A percentile compares a stretch with the other conserved stretches of the same genome.
Evolutionary conservation across 2,797 vertebrate species (phyloP).

Genomic region (Gouania willdenowi): DNA sequence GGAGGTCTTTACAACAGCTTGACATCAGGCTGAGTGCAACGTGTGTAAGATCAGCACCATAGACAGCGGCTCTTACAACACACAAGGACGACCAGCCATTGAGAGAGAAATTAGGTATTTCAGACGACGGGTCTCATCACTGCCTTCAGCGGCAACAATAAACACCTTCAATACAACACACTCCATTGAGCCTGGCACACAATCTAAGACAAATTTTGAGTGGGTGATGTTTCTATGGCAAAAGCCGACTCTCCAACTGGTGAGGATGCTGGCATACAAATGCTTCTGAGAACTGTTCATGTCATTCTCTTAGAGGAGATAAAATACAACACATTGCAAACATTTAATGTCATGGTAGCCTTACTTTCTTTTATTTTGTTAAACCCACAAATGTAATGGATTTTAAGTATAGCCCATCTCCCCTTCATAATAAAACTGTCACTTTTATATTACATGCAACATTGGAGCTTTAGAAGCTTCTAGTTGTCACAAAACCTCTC

Average conservation of each 20-base stretch:
- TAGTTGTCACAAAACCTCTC: too few species aligned
- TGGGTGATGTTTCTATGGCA: slow-evolving; percentile 70
- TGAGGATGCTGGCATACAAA: slow-evolving; percentile 19
- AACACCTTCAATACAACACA: slow-evolving; percentile 6
- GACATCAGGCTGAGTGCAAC: slow-evolving; percentile 10
- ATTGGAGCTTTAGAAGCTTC: too few species aligned
- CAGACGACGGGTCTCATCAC: background rate
- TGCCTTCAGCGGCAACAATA: background rate
- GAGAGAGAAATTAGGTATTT: background rate
- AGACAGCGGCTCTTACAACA: slow-evolving; percentile 39
- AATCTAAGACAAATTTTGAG: slow-evolving; percentile 59
- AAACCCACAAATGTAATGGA: too few species aligned
- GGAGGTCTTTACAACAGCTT: slow-evolving; percentile 17
- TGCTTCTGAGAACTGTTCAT: background rate
- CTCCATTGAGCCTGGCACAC: slow-evolving; percentile 30
- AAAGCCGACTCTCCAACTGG: slow-evolving; percentile 45
- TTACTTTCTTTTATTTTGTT: too few species aligned
- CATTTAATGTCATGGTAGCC: too few species aligned
- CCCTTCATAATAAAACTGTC: too few species aligned
- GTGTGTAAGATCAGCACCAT: slow-evolving; percentile 41
- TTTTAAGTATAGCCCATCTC: too few species aligned
- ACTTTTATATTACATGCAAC: too few species aligned
- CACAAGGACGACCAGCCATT: background rate
- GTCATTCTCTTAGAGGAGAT: too few species aligned
- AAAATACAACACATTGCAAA: too few species aligned